Percentiles rank a stretch among this genome's conserved stretches.
Evolutionary conservation across 2,113 vertebrate species (phyloP).

Genomic region (Mixornis gularis): DNA sequence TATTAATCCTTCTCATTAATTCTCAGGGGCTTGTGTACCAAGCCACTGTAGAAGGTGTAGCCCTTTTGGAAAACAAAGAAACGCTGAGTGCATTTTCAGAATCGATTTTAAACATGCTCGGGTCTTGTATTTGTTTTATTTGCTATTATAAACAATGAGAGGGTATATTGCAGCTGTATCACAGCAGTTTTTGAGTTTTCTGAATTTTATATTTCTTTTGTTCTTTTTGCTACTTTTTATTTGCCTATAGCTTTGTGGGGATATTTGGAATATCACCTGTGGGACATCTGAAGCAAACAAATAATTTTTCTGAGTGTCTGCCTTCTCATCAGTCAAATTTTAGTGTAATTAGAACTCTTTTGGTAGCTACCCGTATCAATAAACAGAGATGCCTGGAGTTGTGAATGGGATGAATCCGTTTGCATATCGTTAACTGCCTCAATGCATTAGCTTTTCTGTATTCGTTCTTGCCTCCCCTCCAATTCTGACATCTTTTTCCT

Average conservation of each 20-base stretch:
- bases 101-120: neutral
- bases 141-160: neutral
- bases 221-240: neutral
- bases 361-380: neutral
- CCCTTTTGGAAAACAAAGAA: constrained; percentile 12
- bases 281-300: neutral
- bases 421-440: neutral
- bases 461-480: neutral
- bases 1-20: constrained; percentile 45
- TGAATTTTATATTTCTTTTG: neutral
- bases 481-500: neutral
- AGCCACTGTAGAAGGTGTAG: neutral
- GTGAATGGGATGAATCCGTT: neutral
- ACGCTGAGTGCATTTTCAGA: neutral
- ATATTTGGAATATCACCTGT: neutral
- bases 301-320: neutral
- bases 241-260: neutral
- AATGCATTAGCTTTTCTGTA: neutral
- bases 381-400: neutral
- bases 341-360: neutral
- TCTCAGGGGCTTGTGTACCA: neutral
- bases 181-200: neutral
- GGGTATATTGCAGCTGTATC: neutral
- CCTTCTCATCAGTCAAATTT: neutral
- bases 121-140: neutral